Percentiles rank a stretch among this genome's conserved stretches.
These are phyloP conservation scores for Melanostigma gelatinosum DNA, from an alignment of 2,113 vertebrate species.

Conservation along the genomic window DNA sequence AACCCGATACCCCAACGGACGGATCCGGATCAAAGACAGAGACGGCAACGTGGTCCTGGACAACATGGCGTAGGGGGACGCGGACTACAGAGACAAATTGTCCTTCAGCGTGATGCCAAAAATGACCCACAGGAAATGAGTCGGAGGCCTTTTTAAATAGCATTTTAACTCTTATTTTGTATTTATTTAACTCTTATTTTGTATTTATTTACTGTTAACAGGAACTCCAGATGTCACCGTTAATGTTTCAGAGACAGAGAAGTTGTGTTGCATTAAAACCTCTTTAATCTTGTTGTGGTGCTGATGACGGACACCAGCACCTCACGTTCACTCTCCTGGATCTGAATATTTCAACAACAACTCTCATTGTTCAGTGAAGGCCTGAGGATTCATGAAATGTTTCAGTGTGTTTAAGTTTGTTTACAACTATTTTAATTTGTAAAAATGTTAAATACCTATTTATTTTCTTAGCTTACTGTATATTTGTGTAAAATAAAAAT, in stretches of 20 bases:
- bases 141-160: background rate
- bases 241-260: background rate
- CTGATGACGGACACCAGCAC: no score
- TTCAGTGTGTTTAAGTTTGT: conserved; percentile 5
- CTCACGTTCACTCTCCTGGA: no score
- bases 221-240: background rate
- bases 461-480: conserved; percentile 61
- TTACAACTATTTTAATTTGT: conserved; percentile 45
- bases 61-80: conserved; percentile 46
- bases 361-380: background rate
- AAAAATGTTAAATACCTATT: conserved; percentile 70
- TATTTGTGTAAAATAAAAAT: conserved; percentile 74
- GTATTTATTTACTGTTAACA: background rate
- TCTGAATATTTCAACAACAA: background rate
- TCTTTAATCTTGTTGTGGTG: no score
- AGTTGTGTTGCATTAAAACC: no score
- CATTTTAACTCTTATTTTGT: no score
- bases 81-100: no score
- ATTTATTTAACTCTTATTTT: background rate
- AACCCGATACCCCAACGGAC: conserved; percentile 90
- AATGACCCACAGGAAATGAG: no score
- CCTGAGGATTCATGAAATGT: background rate
- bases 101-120: no score
- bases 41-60: conserved; percentile 91
- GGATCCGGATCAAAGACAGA: conserved; percentile 92